Conservation (phyloP, 2,113 vertebrate species). For the Coryphaenoides rupestris region DNA sequence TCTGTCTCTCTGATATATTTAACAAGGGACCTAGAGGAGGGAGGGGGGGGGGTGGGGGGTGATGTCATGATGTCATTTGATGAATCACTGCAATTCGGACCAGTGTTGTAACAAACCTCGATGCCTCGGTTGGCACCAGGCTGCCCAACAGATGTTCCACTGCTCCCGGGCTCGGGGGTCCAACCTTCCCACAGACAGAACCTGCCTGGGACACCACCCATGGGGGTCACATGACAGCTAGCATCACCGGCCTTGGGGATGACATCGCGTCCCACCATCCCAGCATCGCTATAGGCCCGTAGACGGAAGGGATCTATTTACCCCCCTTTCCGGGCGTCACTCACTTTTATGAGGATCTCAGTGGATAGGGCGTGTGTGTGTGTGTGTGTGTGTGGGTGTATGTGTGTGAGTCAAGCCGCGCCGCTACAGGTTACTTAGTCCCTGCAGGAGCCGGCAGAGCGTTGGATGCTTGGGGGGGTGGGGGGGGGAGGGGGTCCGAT, state of each 20-base stretch:
- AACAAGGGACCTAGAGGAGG: conserved; percentile 35
- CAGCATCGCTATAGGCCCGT: neutral
- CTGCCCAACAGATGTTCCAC: conserved; percentile 54
- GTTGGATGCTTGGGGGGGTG: too few species aligned
- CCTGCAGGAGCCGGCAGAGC: too few species aligned
- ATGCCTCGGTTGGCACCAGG: conserved; percentile 42
- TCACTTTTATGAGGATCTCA: neutral
- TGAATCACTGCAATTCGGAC: conserved; percentile 12
- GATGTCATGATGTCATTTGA: conserved; percentile 27
- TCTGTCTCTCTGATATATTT: conserved; percentile 40
- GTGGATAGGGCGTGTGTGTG: too few species aligned
- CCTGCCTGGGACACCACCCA: conserved; percentile 16
- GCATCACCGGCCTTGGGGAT: conserved; percentile 32
- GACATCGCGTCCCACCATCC: conserved; percentile 47
- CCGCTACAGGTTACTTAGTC: too few species aligned
- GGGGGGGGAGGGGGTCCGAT: too few species aligned
- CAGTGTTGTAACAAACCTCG: conserved; percentile 25
- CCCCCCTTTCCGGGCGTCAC: neutral
- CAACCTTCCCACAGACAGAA: neutral
- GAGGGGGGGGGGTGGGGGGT: too few species aligned
- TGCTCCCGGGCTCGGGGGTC: conserved; percentile 31
- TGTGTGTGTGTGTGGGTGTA: too few species aligned
- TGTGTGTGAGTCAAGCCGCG: too few species aligned
- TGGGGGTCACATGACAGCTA: conserved; percentile 48
- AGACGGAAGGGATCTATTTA: neutral